Evolutionary conservation across 2,888 invertebrate species (phyloP).

Genomic region (Beris chalybata): DNA sequence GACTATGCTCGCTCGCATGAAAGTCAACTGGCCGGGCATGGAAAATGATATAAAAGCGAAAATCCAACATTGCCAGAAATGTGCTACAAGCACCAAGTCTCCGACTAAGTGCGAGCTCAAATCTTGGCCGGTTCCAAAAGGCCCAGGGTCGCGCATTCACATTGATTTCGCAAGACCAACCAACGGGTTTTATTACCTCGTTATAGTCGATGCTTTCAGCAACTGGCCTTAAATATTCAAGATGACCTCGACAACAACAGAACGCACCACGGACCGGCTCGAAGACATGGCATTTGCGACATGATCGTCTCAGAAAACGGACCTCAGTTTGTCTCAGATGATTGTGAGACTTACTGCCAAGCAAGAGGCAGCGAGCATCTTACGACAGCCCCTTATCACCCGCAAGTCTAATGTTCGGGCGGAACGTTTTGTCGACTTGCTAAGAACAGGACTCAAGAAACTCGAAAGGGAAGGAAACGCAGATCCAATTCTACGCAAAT

Average conservation of each 20-base stretch:
- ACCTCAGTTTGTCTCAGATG: not conserved
- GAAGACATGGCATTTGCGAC: not conserved
- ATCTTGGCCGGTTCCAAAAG: conserved; percentile 35
- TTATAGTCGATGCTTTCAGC: conserved; percentile 50
- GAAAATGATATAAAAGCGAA: not conserved
- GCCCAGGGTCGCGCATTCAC: not conserved
- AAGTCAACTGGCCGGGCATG: not conserved
- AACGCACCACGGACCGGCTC: not conserved
- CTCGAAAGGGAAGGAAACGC: not conserved
- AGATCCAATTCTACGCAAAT: conserved; percentile 3
- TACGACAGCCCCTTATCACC: conserved; percentile 4
- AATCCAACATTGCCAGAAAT: not conserved
- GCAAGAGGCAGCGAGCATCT: conserved; percentile 7
- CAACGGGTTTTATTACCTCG: conserved; percentile 9
- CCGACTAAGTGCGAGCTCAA: too few species aligned
- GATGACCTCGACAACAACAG: not conserved
- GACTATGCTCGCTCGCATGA: not conserved
- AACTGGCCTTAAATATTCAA: not conserved
- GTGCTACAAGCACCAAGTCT: not conserved
- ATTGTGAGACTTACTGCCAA: not conserved
- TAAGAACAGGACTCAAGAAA: conserved; percentile 12
- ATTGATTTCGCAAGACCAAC: conserved; percentile 5
- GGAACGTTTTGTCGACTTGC: conserved; percentile 11
- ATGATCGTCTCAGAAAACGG: not conserved
- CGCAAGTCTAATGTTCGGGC: not conserved